phyloP scores from a whole-genome alignment of 2,888 invertebrate species.

The Vannuccia rotundouncinata region DNA sequence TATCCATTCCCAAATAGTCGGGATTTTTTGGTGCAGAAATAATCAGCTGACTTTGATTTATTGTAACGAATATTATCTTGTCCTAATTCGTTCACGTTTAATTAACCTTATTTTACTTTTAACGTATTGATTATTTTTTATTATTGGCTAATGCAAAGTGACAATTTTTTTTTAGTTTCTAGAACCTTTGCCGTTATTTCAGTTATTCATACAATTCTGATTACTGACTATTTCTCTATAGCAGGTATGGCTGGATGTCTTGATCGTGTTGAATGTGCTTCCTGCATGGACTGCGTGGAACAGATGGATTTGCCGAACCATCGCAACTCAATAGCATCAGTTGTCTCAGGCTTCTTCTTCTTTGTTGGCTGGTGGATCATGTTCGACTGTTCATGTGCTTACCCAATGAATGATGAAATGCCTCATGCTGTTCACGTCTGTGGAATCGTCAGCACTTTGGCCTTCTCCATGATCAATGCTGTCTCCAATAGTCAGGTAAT shows the following conservation, averaged over 20 bases:
- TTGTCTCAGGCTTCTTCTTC: slow-evolving; percentile 59
- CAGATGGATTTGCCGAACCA: neutral
- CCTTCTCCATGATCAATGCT: slow-evolving; percentile 91
- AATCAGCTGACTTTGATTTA: no score
- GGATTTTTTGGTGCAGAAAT: no score
- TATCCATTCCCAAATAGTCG: no score
- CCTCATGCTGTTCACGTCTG: slow-evolving; percentile 73
- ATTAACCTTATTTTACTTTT: no score
- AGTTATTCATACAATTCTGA: neutral
- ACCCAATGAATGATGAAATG: slow-evolving; percentile 61
- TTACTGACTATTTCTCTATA: neutral
- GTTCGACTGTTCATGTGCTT: slow-evolving; percentile 81
- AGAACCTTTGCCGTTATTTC: no score
- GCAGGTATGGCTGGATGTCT: slow-evolving; percentile 62
- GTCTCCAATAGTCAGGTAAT: slow-evolving; percentile 89
- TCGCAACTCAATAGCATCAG: slow-evolving; percentile 23
- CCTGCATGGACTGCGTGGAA: slow-evolving; percentile 45
- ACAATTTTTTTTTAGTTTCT: no score
- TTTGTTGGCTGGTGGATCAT: slow-evolving; percentile 96
- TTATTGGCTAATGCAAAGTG: no score
- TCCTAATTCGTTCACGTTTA: no score
- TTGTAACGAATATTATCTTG: no score
- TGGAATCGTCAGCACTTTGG: slow-evolving; percentile 85
- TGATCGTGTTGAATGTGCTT: slow-evolving; percentile 69
- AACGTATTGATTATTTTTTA: no score